Evolutionary conservation across 2,113 vertebrate species (phyloP), one percentile per base, ranked within the genome.

Genomic region (Marmota monax): DNA sequence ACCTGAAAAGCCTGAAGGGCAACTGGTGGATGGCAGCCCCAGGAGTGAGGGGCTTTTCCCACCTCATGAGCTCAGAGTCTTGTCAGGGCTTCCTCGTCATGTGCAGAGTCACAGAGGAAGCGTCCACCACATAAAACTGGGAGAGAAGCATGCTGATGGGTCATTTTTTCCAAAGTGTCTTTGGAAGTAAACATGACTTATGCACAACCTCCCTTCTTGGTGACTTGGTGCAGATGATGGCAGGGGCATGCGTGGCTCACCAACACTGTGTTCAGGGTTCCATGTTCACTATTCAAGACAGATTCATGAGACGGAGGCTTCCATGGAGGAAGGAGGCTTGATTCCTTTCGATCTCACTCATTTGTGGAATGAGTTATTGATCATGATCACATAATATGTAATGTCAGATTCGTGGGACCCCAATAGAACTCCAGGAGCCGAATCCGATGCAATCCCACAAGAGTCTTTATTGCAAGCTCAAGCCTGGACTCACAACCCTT

Each of bases 81-180:
- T 20, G 5, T 17, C 92, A 70, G 8, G 37, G 2, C 4, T 76
- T n/a, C 13, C 25, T 70, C 0, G 11, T 39, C 42, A 18, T 3
- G 4, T 29, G 29, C 6, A 32, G 11, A 34, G 16, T 56, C 37
- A 22, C 4, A 9, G 7, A 25, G 4, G 5, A 13, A 20, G 2
- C 20, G 4, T 11, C 11, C 32, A 1, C 25, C 27, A 37, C 53
- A n/a, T 12, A 27, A 45, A 58, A 69, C 2, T 8, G 42, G 63
- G 22, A 14, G 39, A 32, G 79, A 1, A 58, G n/a, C 56, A 45
- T 2, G 27, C 7, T 20, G 2, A 25, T 1, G 0, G 2, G 29
- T 93, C 2, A 12, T 11, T 61, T 61, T 84, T 74, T 11, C 63
- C 45, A 58, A 84, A 58, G 34, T 16, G 16, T 25, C 14, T 45